Conservation (phyloP, 53 echinoderm and acorn worm genomes). For the Pentamera pediparva region DNA sequence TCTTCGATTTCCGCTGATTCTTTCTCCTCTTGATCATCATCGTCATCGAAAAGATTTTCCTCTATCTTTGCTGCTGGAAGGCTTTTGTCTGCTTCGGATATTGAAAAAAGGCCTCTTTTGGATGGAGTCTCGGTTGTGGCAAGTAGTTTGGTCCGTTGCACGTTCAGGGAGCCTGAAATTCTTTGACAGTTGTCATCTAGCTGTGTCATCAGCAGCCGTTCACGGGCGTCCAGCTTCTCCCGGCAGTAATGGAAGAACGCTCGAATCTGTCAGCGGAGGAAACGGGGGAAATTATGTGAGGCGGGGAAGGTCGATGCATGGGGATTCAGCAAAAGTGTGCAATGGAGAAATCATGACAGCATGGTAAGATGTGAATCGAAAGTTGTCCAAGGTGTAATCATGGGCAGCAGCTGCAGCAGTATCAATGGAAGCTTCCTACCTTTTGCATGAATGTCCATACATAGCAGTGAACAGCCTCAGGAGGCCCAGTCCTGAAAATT, state of each 20-base stretch:
- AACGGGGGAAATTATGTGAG: background rate
- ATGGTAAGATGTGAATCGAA: too few species aligned
- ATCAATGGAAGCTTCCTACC: too few species aligned
- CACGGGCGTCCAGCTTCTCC: slow-evolving; percentile 62
- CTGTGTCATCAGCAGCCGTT: slow-evolving; percentile 56
- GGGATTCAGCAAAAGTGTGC: background rate
- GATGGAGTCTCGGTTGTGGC: slow-evolving; percentile 39
- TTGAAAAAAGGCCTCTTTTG: slow-evolving; percentile 36
- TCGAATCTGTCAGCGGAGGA: slow-evolving; percentile 66
- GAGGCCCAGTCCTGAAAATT: too few species aligned
- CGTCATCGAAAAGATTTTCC: slow-evolving; percentile 20
- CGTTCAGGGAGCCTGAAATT: slow-evolving; percentile 53
- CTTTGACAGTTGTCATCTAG: slow-evolving; percentile 59
- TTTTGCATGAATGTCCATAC: too few species aligned
- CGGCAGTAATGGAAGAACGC: slow-evolving; percentile 70
- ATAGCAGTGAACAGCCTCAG: too few species aligned
- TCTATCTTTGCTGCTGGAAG: background rate
- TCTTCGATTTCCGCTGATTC: too few species aligned
- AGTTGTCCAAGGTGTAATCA: too few species aligned
- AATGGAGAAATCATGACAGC: too few species aligned
- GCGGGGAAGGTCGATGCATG: background rate
- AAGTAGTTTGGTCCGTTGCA: slow-evolving; percentile 56
- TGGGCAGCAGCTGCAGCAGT: too few species aligned
- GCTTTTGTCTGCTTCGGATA: slow-evolving; percentile 24
- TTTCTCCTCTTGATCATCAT: slow-evolving; percentile 35